Evolutionary conservation across 2,113 vertebrate species (phyloP), one percentile per base, ranked within the genome.

Genomic region (Nycticebus coucang): DNA sequence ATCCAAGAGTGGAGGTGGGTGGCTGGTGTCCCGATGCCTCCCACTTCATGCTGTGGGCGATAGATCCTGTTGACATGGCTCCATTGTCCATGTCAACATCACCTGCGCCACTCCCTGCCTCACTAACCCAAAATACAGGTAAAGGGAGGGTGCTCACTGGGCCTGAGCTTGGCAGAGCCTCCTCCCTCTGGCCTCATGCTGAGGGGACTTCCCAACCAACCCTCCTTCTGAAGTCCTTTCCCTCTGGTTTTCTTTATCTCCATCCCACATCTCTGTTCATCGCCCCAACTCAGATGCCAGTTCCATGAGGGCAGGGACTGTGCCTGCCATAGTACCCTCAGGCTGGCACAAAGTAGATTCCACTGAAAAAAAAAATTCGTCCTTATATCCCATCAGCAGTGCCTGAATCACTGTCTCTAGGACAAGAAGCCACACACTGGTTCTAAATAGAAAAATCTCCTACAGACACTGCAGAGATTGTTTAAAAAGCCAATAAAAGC

Each of bases 31-130:
- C 22, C 41, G 9, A 14, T 35, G 45, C 13, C 50, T 86, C 74
- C 28, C 19, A 18, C 60, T 69, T 74, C 19, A 28, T 41, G 69
- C 19, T 6, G 0, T 77, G n/a, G 19, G 37, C 33, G 26, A n/a
- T 2, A 17, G 26, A 13, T 10, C 17, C n/a, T 24, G 57, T 71
- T 24, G 45, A 68, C 60, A 30, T 1, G 2, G 71, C 35, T 50
- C 68, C 17, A 0, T n/a, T 4, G 2, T 6, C 10, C 50, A 24
- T 7, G 1, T 28, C 53, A 21, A 7, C 30, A 2, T 57, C 37
- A 78, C 15, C 35, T 33, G 19, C 0, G 1, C 10, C 22, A 21
- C 28, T 68, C 30, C 21, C 28, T 41, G 15, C 50, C 53, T 57
- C 53, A 18, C 28, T 33, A 45, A 68, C 14, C 37, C 53, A 7